These are phyloP conservation scores for Panzeria rudis DNA, from an alignment of 2,888 invertebrate genomes.

Conservation along the genomic window DNA sequence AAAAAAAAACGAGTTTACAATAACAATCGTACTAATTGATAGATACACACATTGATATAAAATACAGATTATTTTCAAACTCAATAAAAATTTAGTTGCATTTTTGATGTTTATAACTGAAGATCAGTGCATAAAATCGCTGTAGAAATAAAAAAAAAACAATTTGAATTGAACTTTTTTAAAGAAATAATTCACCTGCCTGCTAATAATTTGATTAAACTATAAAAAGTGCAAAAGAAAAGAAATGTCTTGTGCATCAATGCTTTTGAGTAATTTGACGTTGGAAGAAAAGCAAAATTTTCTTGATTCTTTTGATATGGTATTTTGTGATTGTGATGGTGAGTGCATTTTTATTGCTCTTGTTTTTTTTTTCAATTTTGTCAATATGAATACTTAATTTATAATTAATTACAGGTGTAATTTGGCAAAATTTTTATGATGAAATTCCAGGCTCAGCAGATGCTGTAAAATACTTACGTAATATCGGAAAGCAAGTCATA, in stretches of 20 bases:
- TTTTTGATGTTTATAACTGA: constrained; percentile 71
- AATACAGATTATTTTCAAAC: neutral
- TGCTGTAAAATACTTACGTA: constrained; percentile 81
- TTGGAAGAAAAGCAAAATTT: constrained; percentile 79
- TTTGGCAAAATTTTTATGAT: constrained; percentile 82
- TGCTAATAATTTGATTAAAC: constrained; percentile 3
- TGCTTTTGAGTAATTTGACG: constrained; percentile 65
- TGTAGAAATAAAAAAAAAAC: neutral
- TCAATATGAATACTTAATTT: neutral
- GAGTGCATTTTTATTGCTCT: constrained; percentile 69
- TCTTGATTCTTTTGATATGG: constrained; percentile 85
- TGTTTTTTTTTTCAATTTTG: neutral
- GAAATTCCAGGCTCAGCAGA: constrained; percentile 82
- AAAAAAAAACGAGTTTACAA: neutral
- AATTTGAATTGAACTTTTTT: neutral
- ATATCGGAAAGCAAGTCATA: constrained; percentile 82
- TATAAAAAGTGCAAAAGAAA: neutral
- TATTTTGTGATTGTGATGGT: constrained; percentile 87
- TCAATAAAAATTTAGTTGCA: constrained; percentile 74
- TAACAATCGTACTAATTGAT: constrained; percentile 33
- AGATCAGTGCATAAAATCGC: constrained; percentile 23
- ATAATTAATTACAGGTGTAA: constrained; percentile 82
- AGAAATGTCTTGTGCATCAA: neutral
- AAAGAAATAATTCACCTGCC: constrained; percentile 22
- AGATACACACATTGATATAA: constrained; percentile 8